Evolutionary conservation across 1,140 invertebrate genomes (phyloP).

Genomic region (Lethocerus indicus): DNA sequence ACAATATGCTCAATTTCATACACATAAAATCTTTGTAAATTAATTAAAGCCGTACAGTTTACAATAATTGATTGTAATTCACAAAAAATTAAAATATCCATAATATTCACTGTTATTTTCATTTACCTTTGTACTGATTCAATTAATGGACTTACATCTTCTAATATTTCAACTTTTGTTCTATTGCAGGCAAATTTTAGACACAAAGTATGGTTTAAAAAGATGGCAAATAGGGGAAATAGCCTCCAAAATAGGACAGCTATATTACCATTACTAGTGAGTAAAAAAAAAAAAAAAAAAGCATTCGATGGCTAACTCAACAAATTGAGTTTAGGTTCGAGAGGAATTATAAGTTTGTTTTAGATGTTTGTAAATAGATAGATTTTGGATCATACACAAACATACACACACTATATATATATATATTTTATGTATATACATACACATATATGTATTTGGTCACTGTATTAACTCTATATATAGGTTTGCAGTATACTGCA

Average conservation of each 20-base stretch:
- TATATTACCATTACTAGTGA: slow-evolving; percentile 98
- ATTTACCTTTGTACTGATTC: too few species aligned
- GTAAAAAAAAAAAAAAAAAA: slow-evolving; percentile 23
- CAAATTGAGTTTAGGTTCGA: not conserved
- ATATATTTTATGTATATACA: not conserved
- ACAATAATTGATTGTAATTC: not conserved
- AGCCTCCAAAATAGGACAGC: slow-evolving; percentile 94
- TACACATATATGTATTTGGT: not conserved
- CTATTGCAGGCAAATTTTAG: slow-evolving; percentile 52
- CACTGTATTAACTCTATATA: too few species aligned
- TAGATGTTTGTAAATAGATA: slow-evolving; percentile 2
- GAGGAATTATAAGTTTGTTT: not conserved
- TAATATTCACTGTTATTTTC: not conserved
- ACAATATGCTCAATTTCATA: too few species aligned
- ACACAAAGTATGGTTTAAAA: slow-evolving; percentile 89
- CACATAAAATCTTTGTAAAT: too few species aligned
- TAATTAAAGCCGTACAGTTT: too few species aligned
- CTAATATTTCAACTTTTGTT: slow-evolving; percentile 8
- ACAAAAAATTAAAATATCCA: not conserved
- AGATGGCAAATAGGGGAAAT: slow-evolving; percentile 98
- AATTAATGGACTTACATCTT: too few species aligned
- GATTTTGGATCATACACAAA: not conserved
- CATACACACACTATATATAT: not conserved
- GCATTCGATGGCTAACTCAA: not conserved
- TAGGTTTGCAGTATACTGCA: too few species aligned